Evolutionary conservation across 2,888 invertebrate species (phyloP), one percentile per base, ranked within the genome.

Genomic region (Agrochola litura): DNA sequence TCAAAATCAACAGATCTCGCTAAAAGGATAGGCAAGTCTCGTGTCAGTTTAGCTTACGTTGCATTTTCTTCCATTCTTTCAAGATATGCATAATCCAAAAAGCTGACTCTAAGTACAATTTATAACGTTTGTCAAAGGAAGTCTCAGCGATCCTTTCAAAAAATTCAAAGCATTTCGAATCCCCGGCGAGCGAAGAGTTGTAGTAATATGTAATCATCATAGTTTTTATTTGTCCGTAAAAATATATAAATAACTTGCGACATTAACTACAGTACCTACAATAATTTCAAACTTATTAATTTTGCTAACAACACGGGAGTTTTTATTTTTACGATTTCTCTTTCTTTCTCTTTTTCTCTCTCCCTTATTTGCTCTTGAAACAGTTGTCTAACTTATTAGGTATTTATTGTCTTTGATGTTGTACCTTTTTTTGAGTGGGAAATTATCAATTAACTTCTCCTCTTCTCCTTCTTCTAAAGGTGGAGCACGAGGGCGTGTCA

Each of bases 51-150:
- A 46, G 30, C 10, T 49, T 37, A n/a, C 9, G 3, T n/a, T 19
- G 14, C 12, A 49, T 70, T n/a, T 46, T 54, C 2, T 43, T 63
- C 22, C 6, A 37, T 14, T 71, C 6, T 41, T 74, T 49, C 1
- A 19, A 37, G 46, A n/a, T n/a, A 2, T 6, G n/a, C 14, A 60
- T 37, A 37, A 75, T 43, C 22, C 75, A 56, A 16, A 49, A 30
- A 66, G 76, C 76, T 58, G 65, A 66, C 25, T 76, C 25, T 67
- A 76, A 64, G 12, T 41, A 49, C 6, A 76, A 76, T 56, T 58
- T 76, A 65, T 56, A 46, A 65, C 16, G 37, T 56, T 46, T 30
- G 16, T 3, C n/a, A 10, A 63, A 63, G 43, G 54, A 37, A 63
- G 9, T 9, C 61, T 30, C 2, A 64, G 10, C 2, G 3, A 63